Evolutionary conservation across 2,888 invertebrate genomes (phyloP).

Genomic region (Ptilodon capucinus): DNA sequence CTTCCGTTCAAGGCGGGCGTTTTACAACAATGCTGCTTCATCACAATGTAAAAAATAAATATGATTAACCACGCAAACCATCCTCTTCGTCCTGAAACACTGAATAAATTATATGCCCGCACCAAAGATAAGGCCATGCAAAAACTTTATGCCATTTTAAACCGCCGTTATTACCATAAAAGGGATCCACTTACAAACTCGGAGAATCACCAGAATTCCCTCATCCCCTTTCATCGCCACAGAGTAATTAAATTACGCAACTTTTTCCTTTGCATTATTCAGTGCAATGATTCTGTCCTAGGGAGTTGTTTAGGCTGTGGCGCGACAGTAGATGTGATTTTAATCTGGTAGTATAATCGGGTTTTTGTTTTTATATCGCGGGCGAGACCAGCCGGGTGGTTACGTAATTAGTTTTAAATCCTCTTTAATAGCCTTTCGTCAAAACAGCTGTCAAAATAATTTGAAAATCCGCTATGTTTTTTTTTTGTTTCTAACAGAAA

Average conservation of each 20-base stretch:
- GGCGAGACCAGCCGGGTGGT: conserved; percentile 6
- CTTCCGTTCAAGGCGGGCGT: no score
- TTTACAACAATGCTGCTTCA: no score
- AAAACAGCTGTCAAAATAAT: no score
- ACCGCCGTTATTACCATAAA: conserved; percentile 44
- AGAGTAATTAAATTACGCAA: conserved; percentile 4
- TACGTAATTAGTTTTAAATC: conserved; percentile 1
- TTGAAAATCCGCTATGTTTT: no score
- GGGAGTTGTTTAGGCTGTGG: conserved; percentile 9
- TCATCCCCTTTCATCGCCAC: conserved; percentile 8
- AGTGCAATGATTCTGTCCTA: neutral
- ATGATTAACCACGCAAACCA: conserved; percentile 15
- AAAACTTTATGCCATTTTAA: conserved; percentile 49
- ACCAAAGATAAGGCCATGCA: conserved; percentile 43
- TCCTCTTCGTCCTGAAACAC: conserved; percentile 29
- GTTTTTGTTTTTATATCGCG: conserved; percentile 26
- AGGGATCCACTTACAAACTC: conserved; percentile 42
- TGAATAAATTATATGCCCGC: conserved; percentile 50
- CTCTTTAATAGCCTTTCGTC: no score
- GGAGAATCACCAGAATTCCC: conserved; percentile 38
- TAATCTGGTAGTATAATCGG: conserved; percentile 38
- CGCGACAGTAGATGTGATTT: conserved; percentile 23
- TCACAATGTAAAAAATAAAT: no score
- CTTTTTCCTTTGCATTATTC: neutral
- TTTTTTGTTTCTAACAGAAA: no score